phyloP scores from a whole-genome alignment of 2,797 vertebrate species.

The Tokudaia tokunoshimensis region DNA sequence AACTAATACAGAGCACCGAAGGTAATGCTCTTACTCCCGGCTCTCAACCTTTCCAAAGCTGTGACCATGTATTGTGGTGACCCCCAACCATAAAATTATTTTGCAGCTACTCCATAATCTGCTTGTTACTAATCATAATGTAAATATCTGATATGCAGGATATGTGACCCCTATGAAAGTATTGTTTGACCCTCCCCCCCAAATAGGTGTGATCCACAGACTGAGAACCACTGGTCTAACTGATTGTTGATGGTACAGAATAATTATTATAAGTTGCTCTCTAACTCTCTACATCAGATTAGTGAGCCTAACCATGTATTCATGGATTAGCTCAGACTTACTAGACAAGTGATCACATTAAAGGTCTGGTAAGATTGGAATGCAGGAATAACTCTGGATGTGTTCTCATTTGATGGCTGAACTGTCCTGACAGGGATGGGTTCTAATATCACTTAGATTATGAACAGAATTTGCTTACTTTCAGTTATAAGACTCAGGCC shows the following conservation, averaged over 20 bases:
- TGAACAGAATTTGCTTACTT: not conserved
- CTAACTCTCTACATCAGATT: not conserved
- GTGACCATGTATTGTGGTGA: not conserved
- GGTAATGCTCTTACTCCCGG: not conserved
- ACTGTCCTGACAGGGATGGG: not conserved
- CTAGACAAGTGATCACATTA: not conserved
- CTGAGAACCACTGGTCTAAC: not conserved
- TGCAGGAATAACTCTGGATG: not conserved
- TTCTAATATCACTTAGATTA: not conserved
- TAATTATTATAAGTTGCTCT: conserved; percentile 1
- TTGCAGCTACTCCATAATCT: not conserved
- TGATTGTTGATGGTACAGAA: not conserved
- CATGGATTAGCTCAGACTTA: not conserved
- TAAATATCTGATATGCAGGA: not conserved
- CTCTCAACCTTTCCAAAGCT: not conserved
- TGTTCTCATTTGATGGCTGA: not conserved
- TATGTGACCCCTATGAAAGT: not conserved
- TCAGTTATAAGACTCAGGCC: not conserved
- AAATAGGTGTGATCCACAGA: not conserved
- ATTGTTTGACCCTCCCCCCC: not conserved
- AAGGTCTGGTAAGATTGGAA: not conserved
- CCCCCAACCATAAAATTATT: not conserved
- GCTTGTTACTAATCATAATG: not conserved
- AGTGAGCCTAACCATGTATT: not conserved
- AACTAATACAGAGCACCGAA: not conserved